These are phyloP conservation scores for Indicator indicator DNA, from an alignment of 2,113 vertebrate genomes.

Conservation along the genomic window DNA sequence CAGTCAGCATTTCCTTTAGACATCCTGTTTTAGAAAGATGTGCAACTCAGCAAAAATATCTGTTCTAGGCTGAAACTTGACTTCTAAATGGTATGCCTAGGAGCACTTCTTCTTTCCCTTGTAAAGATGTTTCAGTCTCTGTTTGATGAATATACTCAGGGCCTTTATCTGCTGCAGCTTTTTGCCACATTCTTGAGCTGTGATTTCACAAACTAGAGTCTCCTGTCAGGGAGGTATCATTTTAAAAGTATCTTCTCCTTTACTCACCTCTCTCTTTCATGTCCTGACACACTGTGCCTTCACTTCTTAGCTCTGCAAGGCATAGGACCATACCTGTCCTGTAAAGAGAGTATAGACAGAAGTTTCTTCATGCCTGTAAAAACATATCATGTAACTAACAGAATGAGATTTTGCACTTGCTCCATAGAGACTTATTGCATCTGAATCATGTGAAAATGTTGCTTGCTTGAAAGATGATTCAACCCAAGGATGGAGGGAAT, in stretches of 20 bases:
- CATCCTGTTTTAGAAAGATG: not conserved
- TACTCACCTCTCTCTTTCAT: constrained; percentile 13
- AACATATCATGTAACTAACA: not conserved
- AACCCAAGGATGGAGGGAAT: not conserved
- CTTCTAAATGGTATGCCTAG: constrained; percentile 36
- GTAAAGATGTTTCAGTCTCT: constrained; percentile 41
- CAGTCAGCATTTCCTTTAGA: constrained; percentile 26
- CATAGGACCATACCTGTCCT: not conserved
- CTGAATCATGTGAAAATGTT: not conserved
- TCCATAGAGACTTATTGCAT: not conserved
- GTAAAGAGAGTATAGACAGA: constrained; percentile 7
- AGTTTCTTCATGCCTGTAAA: not conserved
- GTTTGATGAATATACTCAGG: constrained; percentile 58
- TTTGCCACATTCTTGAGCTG: constrained; percentile 37
- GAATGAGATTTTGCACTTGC: not conserved
- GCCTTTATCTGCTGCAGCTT: constrained; percentile 54
- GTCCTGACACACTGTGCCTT: not conserved
- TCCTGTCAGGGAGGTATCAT: not conserved
- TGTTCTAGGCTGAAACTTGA: constrained; percentile 34
- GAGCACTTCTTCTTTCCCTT: constrained; percentile 37
- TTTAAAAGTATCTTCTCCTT: not conserved
- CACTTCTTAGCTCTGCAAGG: constrained; percentile 24
- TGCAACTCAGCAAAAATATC: constrained; percentile 52
- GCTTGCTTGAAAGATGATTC: not conserved
- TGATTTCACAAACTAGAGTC: constrained; percentile 48